Base-by-base conservation (phyloP, 2,113 vertebrate genomes). In the Mungos mungo region DNA sequence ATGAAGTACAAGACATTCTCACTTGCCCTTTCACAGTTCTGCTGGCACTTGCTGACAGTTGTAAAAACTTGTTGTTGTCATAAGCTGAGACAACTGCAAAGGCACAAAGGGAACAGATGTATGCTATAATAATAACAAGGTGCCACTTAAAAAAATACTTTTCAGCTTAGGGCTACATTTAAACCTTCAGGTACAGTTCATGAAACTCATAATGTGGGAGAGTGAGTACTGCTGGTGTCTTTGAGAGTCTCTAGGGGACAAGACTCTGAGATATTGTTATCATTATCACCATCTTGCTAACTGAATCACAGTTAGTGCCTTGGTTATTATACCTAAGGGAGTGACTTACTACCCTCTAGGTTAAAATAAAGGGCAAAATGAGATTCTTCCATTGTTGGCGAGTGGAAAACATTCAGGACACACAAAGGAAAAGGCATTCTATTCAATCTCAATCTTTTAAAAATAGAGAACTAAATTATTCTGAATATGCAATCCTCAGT, bases 191-290 rank as follows among this genome's bases (percentile, higher is more conserved):
- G n/a, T 97, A 93, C 90, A 97, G 98, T 97, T 97, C 95, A 96
- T 96, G 97, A 98, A 98, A 97, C 90, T 97, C 96, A 96, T 68
- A 90, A 89, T 77, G 29, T 66, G 2, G 69, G 92, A 98, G 89
- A 95, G 50, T 5, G 66, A 97, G 31, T 89, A 27, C 19, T 96
- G 25, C 23, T 79, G 68, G 5, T 76, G 3, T 95, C 95, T 90
- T 72, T 76, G 85, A n/a, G 41, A 79, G 45, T 81, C 41, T 98
- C 95, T 23, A 31, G 96, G 96, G 47, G 13, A 8, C 89, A 93
- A 7, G 96, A 95, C 69, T 97, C 38, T 96, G 97, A 98, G 90
- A 94, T 97, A 69, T 83, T 97, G 97, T 98, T 97, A 96, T 97
- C 97, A 96, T 97, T 98, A 98, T 93, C 86, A n/a, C 88, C 19